Base-by-base conservation (phyloP, 1,140 invertebrate genomes). In the Piezodorus guildinii region DNA sequence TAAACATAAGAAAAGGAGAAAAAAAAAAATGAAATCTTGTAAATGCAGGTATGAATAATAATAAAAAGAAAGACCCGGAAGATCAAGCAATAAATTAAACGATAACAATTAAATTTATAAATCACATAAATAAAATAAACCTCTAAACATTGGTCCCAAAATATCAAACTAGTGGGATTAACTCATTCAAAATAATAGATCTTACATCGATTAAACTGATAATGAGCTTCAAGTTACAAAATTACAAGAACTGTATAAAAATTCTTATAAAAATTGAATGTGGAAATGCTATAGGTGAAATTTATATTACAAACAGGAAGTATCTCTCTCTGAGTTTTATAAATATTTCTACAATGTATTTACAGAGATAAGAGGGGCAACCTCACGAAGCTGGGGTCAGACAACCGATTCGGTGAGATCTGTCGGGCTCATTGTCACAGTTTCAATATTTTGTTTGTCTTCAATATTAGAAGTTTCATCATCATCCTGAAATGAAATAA, bases 321-420 rank as follows among this genome's bases (percentile, higher is more conserved):
- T 56, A 56, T 49, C 4, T 49, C n/a, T 30, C 8, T 19, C 17
- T 46, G 17, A 46, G 23, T 56, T 25, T 25, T 56, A 56, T 25
- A 56, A 56, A 56, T 56, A 56, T 23, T 16, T 56, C 52, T 56
- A 56, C 52, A 56, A 56, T 56, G 60, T 46, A 62, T 62, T 62
- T 46, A 45, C 44, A 60, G 17, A 17, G 17, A 51, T 54, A 16
- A 16, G 62, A 63, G 49, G 46, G 16, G 39, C 23, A 51, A 39
- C 39, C 62, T 56, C 62, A 34, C 16, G 25, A 14, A 63, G 45
- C 39, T 43, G 49, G 43, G 45, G 61, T 63, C 62, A 63, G 39
- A 63, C 62, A 27, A 54, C 46, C 15, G 62, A 63, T 54, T 63
- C 62, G 4, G 62, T 63, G 43, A 54, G 46, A 21, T 54, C 62